These are phyloP conservation scores for Erpornis zantholeuca DNA, from an alignment of 2,113 vertebrate species.

Conservation along the genomic window DNA sequence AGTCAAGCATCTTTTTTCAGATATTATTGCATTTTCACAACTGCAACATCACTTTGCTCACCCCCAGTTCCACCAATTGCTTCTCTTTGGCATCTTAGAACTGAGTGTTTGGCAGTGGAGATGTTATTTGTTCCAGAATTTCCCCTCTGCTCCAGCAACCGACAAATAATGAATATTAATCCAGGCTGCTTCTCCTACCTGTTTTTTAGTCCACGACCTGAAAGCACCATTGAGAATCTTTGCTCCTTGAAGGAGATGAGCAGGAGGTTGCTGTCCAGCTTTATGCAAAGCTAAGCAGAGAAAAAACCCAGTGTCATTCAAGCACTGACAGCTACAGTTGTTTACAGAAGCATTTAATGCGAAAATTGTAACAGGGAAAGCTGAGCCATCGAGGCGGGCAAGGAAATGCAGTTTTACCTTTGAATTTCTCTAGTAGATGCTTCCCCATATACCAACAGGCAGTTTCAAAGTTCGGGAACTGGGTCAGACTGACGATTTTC, in stretches of 20 bases:
- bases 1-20: background rate
- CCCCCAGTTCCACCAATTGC: background rate
- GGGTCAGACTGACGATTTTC: slow-evolving; percentile 91
- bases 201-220: slow-evolving; percentile 97
- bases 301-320: background rate
- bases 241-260: slow-evolving; percentile 93
- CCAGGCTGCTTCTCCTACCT: slow-evolving; percentile 74
- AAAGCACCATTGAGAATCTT: slow-evolving; percentile 99
- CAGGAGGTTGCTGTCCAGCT: slow-evolving; percentile 89
- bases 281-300: slow-evolving; percentile 88
- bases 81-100: background rate
- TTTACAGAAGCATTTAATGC: background rate
- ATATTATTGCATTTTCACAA: background rate
- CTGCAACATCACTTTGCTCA: background rate
- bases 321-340: background rate
- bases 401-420: slow-evolving; percentile 76
- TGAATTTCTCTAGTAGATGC: slow-evolving; percentile 92
- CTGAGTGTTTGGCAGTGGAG: background rate
- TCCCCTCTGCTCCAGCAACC: background rate
- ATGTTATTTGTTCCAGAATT: background rate
- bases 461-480: slow-evolving; percentile 95
- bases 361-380: background rate
- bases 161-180: background rate
- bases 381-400: background rate
- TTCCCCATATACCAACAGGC: slow-evolving; percentile 97